Percentiles rank a stretch among this genome's conserved stretches.
Evolutionary conservation across 2,888 invertebrate species (phyloP).

Genomic region (Drosophila koepferae): DNA sequence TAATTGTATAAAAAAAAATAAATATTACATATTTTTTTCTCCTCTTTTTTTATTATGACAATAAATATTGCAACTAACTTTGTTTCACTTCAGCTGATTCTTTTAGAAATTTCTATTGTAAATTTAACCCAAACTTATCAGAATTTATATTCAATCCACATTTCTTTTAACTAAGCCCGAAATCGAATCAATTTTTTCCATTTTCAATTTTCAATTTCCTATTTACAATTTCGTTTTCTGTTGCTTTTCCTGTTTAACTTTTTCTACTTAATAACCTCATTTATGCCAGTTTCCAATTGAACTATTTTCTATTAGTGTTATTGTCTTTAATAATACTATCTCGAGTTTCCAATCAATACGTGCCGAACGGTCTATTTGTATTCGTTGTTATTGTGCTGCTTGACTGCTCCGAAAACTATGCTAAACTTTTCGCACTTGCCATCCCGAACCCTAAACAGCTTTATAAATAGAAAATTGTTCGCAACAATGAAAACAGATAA

Average conservation of each 20-base stretch:
- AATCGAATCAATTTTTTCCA: background rate
- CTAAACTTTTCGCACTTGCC: constrained; percentile 45
- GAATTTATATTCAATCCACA: background rate
- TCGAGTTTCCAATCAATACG: constrained; percentile 42
- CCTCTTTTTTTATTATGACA: too few species aligned
- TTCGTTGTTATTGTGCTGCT: constrained; percentile 12
- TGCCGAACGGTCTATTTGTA: constrained; percentile 37
- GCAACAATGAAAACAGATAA: constrained; percentile 25
- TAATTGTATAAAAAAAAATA: background rate
- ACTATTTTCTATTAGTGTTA: constrained; percentile 12
- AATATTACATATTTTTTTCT: too few species aligned
- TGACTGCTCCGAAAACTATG: constrained; percentile 49
- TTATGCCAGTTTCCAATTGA: constrained; percentile 6
- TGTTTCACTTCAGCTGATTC: background rate
- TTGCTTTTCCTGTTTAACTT: background rate
- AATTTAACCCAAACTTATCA: background rate
- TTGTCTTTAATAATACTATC: constrained; percentile 9
- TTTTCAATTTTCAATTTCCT: constrained; percentile 1
- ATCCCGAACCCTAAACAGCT: constrained; percentile 8
- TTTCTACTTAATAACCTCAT: background rate
- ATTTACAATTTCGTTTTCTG: background rate
- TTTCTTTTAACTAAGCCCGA: background rate
- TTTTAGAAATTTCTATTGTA: background rate
- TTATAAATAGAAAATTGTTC: constrained; percentile 42
- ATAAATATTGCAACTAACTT: too few species aligned